Conservation (phyloP, 2,797 vertebrate genomes). For the Fundulus diaphanus region DNA sequence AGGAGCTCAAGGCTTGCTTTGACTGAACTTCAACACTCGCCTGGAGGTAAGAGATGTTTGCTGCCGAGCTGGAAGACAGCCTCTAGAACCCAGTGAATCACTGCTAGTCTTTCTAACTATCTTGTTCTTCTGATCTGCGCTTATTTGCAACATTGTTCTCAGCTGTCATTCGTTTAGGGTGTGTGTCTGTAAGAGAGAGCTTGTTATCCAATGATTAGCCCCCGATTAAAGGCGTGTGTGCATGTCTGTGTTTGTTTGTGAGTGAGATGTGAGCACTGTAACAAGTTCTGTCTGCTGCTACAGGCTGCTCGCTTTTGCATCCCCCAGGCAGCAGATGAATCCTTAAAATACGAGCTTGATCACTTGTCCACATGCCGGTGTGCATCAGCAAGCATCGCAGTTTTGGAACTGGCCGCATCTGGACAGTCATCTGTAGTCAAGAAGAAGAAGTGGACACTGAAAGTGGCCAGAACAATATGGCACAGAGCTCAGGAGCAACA, state of each 20-base stretch:
- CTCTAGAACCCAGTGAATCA: conserved; percentile 11
- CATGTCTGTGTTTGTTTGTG: conserved; percentile 3
- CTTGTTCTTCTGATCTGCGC: conserved; percentile 25
- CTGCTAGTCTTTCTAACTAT: conserved; percentile 14
- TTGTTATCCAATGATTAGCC: conserved; percentile 27
- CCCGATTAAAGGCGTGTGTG: conserved; percentile 27
- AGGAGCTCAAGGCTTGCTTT: conserved; percentile 21
- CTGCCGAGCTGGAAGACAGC: conserved; percentile 30
- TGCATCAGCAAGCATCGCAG: neutral
- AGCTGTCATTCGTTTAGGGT: conserved; percentile 15
- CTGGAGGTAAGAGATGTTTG: conserved; percentile 65
- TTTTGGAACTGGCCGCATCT: neutral
- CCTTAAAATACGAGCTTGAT: neutral
- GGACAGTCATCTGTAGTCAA: neutral
- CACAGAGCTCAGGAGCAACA: neutral
- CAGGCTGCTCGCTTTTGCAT: neutral
- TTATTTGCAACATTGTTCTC: conserved; percentile 24
- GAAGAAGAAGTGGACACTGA: neutral
- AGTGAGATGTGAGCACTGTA: conserved; percentile 11
- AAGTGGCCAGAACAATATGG: neutral
- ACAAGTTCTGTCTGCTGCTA: conserved; percentile 41
- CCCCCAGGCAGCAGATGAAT: neutral
- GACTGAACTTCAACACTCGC: conserved; percentile 49
- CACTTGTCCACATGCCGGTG: neutral
- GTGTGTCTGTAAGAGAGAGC: conserved; percentile 15